Base-by-base conservation (phyloP, 2,113 vertebrate species). In the Natator depressus region DNA sequence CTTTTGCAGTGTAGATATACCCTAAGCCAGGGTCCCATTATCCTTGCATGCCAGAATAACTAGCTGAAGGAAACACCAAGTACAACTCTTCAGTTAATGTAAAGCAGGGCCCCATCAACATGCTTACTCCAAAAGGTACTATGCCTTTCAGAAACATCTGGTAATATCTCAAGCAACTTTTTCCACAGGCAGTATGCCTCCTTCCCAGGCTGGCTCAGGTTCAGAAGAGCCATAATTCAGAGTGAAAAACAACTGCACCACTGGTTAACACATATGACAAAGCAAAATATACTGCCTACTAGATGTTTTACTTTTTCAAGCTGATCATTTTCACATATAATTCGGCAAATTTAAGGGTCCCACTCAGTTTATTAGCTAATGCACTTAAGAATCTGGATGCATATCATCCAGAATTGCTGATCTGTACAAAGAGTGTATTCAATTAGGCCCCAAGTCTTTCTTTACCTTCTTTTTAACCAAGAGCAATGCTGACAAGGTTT, bases 201-300 rank as follows among this genome's bases (percentile, higher is more conserved):
- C 24, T 84, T 81, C 16, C 80, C 31, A n/a, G 84, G 29, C 69
- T 35, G 46, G 72, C 35, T 50, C 16, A 53, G 53, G 4, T 76
- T 62, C 87, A 76, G n/a, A 51, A 25, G 46, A 38, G 16, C 16
- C 29, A 62, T 62, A 81, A 81, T 11, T 59, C 24, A 13, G 13
- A 53, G 27, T 42, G 72, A 94, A 62, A 82, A 42, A 9, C n/a
- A 6, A 76, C 19, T 84, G 80, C 85, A 82, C n/a, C 76, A 29
- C 31, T 86, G 14, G 57, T 92, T 91, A 35, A 89, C 95, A 95
- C 92, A 91, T 80, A 91, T 53, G 86, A 83, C 91, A 65, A 94
- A 82, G 62, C 38, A 84, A 25, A 54, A 38, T 89, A 72, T 89
- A 57, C 85, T 90, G 62, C 8, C 59, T 88, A 89, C 22, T 27